phyloP scores from a whole-genome alignment of 2,888 invertebrate genomes.

The Eupithecia subfuscata region DNA sequence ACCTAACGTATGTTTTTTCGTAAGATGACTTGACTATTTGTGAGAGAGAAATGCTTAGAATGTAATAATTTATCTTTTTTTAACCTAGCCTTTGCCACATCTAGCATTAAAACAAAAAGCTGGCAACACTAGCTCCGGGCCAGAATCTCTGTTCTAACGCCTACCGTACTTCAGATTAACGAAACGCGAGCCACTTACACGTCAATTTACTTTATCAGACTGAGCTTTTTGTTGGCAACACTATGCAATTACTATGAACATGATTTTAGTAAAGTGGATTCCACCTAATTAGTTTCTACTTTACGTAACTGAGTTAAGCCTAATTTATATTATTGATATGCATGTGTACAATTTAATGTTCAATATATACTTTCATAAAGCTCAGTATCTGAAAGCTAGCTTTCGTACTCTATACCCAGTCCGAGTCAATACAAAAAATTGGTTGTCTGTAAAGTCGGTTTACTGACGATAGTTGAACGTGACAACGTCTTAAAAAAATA shows the following conservation, averaged over 20 bases:
- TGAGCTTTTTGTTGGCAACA: constrained; percentile 22
- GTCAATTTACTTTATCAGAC: constrained; percentile 44
- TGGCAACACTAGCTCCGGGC: constrained; percentile 31
- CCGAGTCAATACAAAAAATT: too few relatives aligned
- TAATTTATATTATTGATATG: not conserved
- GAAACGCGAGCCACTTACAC: constrained; percentile 45
- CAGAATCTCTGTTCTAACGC: constrained; percentile 53
- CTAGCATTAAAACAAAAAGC: constrained; percentile 1
- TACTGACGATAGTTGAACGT: too few relatives aligned
- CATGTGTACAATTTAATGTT: not conserved
- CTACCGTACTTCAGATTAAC: constrained; percentile 46
- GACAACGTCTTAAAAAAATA: too few relatives aligned
- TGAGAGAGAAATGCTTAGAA: not conserved
- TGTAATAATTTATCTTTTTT: not conserved
- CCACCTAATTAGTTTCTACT: not conserved
- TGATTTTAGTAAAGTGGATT: constrained; percentile 11
- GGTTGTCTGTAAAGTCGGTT: too few relatives aligned
- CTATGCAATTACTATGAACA: constrained; percentile 16
- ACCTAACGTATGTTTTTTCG: too few relatives aligned
- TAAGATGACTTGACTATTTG: not conserved
- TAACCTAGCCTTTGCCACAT: not conserved
- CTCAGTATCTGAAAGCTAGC: too few relatives aligned
- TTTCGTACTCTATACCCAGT: too few relatives aligned
- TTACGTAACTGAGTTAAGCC: not conserved
- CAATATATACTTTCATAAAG: too few relatives aligned